Evolutionary conservation across 2,797 vertebrate species (phyloP).

Genomic region (Rhadinocentrus ornatus): DNA sequence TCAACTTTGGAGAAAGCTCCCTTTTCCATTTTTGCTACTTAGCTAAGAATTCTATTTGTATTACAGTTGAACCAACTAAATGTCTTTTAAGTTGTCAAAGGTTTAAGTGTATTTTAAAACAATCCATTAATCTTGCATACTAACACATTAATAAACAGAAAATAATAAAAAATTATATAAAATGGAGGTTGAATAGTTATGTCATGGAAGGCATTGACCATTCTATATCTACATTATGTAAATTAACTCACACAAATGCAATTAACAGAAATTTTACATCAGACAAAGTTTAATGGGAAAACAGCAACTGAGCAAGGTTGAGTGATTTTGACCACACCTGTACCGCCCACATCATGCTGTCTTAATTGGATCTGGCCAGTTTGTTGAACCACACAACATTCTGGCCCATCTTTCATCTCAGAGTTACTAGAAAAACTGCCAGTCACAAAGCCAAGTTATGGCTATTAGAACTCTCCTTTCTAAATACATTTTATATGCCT

Average conservation of each 20-base stretch:
- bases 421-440: slow-evolving; percentile 86
- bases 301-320: not conserved
- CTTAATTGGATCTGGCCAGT: slow-evolving; percentile 76
- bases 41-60: not conserved
- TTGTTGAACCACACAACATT: slow-evolving; percentile 85
- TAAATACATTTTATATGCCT: not conserved
- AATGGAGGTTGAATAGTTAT: not conserved
- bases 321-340: not conserved
- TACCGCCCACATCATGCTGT: slow-evolving; percentile 53
- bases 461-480: slow-evolving; percentile 91
- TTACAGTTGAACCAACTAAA: not conserved
- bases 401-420: slow-evolving; percentile 83
- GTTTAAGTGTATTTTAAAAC: slow-evolving; percentile 1
- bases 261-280: slow-evolving; percentile 1
- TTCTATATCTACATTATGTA: not conserved
- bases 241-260: not conserved
- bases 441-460: slow-evolving; percentile 89
- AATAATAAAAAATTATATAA: not conserved
- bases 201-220: not conserved
- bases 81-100: not conserved
- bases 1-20: not conserved
- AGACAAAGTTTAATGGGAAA: not conserved
- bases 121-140: not conserved
- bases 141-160: not conserved
- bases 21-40: not conserved